Evolutionary conservation across 2,113 vertebrate genomes (phyloP).

Genomic region (Cavia porcellus): DNA sequence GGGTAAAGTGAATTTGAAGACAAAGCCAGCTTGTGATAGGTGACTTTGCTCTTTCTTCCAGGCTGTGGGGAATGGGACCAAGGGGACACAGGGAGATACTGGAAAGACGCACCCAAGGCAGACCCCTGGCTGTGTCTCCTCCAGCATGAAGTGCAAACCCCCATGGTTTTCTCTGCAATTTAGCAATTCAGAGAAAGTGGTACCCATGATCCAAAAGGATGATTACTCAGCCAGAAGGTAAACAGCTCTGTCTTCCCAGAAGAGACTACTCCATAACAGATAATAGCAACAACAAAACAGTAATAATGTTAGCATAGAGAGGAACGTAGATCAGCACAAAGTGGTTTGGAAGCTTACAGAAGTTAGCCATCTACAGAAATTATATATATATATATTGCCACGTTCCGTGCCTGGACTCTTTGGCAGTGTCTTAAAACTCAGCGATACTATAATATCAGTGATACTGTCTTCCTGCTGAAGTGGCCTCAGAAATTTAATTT

Average conservation of each 20-base stretch:
- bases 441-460: background rate
- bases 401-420: background rate
- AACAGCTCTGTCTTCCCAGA: slow-evolving; percentile 14
- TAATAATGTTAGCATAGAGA: background rate
- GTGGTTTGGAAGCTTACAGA: background rate
- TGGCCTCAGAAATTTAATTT: slow-evolving; percentile 63
- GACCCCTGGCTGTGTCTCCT: slow-evolving; percentile 49
- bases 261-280: slow-evolving; percentile 18
- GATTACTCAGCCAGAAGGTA: slow-evolving; percentile 42
- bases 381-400: background rate
- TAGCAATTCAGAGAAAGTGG: slow-evolving; percentile 58
- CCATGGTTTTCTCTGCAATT: slow-evolving; percentile 48
- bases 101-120: background rate
- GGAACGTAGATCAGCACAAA: background rate
- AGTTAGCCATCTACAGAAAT: background rate
- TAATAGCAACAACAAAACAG: background rate
- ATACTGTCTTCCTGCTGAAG: background rate
- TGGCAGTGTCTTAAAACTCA: background rate
- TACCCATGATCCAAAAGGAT: slow-evolving; percentile 60
- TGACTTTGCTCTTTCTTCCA: slow-evolving; percentile 56
- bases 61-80: slow-evolving; percentile 41
- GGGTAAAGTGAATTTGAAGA: slow-evolving; percentile 60
- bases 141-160: slow-evolving; percentile 14
- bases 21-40: slow-evolving; percentile 53
- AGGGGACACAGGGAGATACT: background rate